These are phyloP conservation scores for Zenarchopterus dispar DNA, from an alignment of 2,797 vertebrate species.

Conservation along the genomic window DNA sequence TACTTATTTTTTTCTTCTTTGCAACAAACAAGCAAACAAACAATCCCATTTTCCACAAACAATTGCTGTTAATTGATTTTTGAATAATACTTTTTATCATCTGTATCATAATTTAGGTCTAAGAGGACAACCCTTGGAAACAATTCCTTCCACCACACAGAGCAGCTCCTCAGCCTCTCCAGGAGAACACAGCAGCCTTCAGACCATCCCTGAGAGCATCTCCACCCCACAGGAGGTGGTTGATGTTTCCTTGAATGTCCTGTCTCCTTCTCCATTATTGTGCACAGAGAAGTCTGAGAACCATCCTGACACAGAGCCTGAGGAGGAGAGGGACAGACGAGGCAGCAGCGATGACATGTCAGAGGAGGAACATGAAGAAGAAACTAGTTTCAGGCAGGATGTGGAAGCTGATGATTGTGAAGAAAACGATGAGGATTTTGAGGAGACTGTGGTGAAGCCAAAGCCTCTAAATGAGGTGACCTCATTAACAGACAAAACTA, in stretches of 20 bases:
- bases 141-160: slow-evolving; percentile 22
- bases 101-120: slow-evolving; percentile 57
- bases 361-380: slow-evolving; percentile 35
- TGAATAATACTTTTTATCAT: neutral
- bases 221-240: slow-evolving; percentile 28
- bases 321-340: slow-evolving; percentile 24
- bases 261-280: slow-evolving; percentile 33
- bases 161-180: slow-evolving; percentile 29
- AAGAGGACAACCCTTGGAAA: slow-evolving; percentile 50
- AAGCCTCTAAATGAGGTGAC: slow-evolving; percentile 91
- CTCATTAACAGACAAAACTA: slow-evolving; percentile 89
- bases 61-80: neutral
- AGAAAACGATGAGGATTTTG: slow-evolving; percentile 85
- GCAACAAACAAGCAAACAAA: neutral
- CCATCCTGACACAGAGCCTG: slow-evolving; percentile 33
- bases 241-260: slow-evolving; percentile 21
- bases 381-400: slow-evolving; percentile 7
- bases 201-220: slow-evolving; percentile 32
- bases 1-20: too few species aligned
- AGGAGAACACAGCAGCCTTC: slow-evolving; percentile 22
- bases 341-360: neutral
- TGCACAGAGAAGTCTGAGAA: slow-evolving; percentile 30
- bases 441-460: slow-evolving; percentile 89
- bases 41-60: neutral
- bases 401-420: slow-evolving; percentile 36